Evolutionary conservation across 92 coral and sea anemone genomes (phyloP), one percentile per base, ranked within the genome.

Genomic region (Porites lobata): DNA sequence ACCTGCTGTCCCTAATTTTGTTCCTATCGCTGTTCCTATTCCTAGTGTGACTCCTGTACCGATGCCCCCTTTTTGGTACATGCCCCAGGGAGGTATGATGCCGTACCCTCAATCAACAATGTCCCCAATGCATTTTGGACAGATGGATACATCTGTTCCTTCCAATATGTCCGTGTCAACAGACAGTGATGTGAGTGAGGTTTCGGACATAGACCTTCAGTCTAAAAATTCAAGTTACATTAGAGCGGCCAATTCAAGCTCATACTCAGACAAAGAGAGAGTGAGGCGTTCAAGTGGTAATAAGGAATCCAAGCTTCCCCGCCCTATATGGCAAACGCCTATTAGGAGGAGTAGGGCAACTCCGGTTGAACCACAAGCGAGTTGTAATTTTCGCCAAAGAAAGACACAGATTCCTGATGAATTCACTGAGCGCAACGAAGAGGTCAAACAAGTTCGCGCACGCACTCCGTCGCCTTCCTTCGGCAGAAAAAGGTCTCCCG

Each of bases 11-110:
- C 76, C 76, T 76, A 84, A 68, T 76, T 93, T 91, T 83, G 90
- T 95, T 8, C 98, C 98, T 1, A 92, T 95, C 21, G 94, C 98
- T 58, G 91, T 91, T 29, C 95, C 96, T 12, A 85, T 93, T 15
- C 90, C 93, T 61, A 77, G 91, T 57, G 85, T 92, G 7, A 63
- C 89, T 11, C 92, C 94, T 38, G 85, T 76, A 26, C 79, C 91
- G 1, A 81, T 81, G 87, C 63, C 96, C 47, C 92, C 98, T 8
- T 72, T 93, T 88, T 95, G 98, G 98, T 95, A 93, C 87, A 91
- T 95, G 95, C 76, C 96, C 58, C 91, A 92, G 76, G 77, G 90
- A 20, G 90, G 94, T 9, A 84, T 92, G 74, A 81, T 95, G 79
- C 91, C 96, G 15, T 93, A 87, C 78, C 87, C 92, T 20, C 98